Percentiles rank a stretch among this genome's conserved stretches.
Evolutionary conservation across 2,888 invertebrate genomes (phyloP).

Genomic region (Pristionchus fissidentatus): DNA sequence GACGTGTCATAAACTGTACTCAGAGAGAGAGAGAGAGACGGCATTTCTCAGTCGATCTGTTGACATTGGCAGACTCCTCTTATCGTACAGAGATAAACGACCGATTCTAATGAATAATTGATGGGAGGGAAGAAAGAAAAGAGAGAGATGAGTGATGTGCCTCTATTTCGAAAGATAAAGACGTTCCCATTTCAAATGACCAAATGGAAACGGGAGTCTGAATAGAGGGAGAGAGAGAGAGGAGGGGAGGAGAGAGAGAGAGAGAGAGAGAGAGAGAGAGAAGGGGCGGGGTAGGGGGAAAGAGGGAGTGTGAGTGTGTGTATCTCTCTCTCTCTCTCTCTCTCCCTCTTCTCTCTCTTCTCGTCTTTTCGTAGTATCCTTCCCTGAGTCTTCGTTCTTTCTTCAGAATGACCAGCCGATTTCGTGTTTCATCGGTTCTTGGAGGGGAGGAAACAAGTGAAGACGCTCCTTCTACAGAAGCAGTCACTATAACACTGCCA

Average conservation of each 20-base stretch:
- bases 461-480: background rate
- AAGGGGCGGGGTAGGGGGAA: background rate
- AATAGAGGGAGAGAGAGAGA: background rate
- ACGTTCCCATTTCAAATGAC: constrained; percentile 19
- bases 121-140: background rate
- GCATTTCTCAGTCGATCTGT: background rate
- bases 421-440: constrained; percentile 22
- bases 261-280: constrained; percentile 38
- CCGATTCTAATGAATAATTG: background rate
- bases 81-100: background rate
- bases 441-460: background rate
- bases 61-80: constrained; percentile 3
- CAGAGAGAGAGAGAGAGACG: too few relatives aligned
- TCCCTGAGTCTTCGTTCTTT: background rate
- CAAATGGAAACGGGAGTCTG: background rate
- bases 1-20: too few relatives aligned
- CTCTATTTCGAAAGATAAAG: background rate
- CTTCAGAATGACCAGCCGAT: constrained; percentile 42
- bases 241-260: constrained; percentile 30
- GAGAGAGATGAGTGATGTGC: background rate
- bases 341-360: constrained; percentile 20
- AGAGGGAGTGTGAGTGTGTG: constrained; percentile 29
- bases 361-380: background rate
- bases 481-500: background rate
- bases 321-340: constrained; percentile 40